These are phyloP conservation scores for Staurois parvus DNA, from an alignment of 2,797 vertebrate genomes.

Conservation along the genomic window DNA sequence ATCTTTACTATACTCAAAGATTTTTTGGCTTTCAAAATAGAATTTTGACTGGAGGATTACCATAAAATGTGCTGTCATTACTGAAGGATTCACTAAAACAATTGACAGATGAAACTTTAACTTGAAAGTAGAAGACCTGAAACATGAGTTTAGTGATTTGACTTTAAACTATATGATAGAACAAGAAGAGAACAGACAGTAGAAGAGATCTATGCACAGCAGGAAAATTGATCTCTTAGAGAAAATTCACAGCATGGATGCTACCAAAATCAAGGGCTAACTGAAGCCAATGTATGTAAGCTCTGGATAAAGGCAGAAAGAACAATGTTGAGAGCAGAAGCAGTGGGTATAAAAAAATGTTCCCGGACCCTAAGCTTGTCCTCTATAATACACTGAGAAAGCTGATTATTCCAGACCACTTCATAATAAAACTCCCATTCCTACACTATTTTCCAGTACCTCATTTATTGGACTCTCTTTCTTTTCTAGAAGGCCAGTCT, in stretches of 20 bases:
- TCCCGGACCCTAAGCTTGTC: neutral
- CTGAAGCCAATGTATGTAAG: constrained; percentile 1
- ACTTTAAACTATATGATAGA: neutral
- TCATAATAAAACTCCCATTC: neutral
- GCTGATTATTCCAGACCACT: neutral
- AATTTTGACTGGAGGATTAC: neutral
- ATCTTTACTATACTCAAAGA: neutral
- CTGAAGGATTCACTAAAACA: neutral
- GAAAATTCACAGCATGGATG: neutral
- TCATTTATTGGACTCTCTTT: neutral
- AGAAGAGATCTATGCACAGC: neutral
- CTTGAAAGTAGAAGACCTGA: neutral
- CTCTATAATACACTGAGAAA: neutral
- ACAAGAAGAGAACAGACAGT: neutral
- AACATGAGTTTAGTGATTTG: neutral
- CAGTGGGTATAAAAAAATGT: neutral
- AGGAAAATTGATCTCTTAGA: neutral
- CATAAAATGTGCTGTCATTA: neutral
- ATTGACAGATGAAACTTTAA: neutral
- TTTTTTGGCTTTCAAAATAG: neutral
- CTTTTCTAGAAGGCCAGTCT: neutral
- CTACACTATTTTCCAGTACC: neutral
- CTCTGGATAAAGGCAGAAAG: neutral
- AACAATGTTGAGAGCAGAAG: neutral
- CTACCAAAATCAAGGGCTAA: neutral